Base-by-base conservation (phyloP, 2,888 invertebrate genomes). In the Lithophane leautieri region DNA sequence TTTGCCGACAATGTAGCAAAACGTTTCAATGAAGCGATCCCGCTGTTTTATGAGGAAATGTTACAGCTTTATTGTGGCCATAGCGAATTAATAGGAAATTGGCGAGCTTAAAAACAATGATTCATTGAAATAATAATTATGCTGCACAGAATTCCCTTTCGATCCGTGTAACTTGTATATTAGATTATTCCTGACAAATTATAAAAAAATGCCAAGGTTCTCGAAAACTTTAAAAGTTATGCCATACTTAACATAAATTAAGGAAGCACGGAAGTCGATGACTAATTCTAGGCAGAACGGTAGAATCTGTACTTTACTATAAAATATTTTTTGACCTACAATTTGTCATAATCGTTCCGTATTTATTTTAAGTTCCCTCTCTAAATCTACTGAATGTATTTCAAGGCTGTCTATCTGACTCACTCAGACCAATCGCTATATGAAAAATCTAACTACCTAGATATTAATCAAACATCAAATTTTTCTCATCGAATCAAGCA, bases 281-380 rank as follows among this genome's bases (percentile, higher is more conserved):
- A 74, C 34, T 68, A 58, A 75, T 68, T 63, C 56, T 50, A 44
- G 42, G 50, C 80, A 40, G 25, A 67, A 73, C 66, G 14, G 25
- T 74, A 62, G 42, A 74, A 58, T 56, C 54, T 47, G 52, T 69
- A 69, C 2, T 75, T 75, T 65, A 60, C 4, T 76, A 60, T 69
- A 22, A 22, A 69, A 52, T 79, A 40, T 50, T 69, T 65, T 76
- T 40, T 69, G 56, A 66, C 69, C 62, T 68, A 80, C 80, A 52
- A 56, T 69, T 72, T 73, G 69, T 69, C 56, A 69, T 81, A 56
- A 82, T 73, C 69, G 56, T 50, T 56, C 54, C 42, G 67, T 25
- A 71, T 77, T 82, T 81, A 78, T 73, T 81, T 72, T 69, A 50
- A 72, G 60, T 78, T 75, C 52, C 81, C 81, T 73, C 73, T 81